Conservation (phyloP, 2,888 invertebrate genomes). For the Onchidella celtica region DNA sequence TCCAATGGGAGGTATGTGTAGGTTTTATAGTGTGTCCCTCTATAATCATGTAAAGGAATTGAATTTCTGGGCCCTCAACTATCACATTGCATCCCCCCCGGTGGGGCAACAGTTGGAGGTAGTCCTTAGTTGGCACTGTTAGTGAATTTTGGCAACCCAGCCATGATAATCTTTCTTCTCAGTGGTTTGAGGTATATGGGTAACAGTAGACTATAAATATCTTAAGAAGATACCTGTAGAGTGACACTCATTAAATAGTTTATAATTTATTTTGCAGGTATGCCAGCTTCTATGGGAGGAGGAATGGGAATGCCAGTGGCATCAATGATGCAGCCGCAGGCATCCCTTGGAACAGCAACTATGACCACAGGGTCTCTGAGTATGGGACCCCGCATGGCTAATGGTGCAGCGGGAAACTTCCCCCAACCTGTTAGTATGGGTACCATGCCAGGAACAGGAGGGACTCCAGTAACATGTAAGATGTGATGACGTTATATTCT, state of each 20-base stretch:
- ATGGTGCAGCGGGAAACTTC: conserved; percentile 55
- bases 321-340: conserved; percentile 60
- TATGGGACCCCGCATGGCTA: conserved; percentile 71
- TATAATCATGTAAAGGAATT: neutral
- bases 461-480: neutral
- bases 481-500: neutral
- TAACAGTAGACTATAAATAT: too few species aligned
- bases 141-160: too few species aligned
- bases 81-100: neutral
- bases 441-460: conserved; percentile 15
- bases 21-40: too few species aligned
- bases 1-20: conserved; percentile 26
- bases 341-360: conserved; percentile 57
- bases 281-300: conserved; percentile 18
- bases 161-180: too few species aligned
- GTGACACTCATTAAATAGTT: too few species aligned
- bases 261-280: conserved; percentile 34
- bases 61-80: too few species aligned
- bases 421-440: conserved; percentile 7
- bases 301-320: conserved; percentile 58
- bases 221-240: too few species aligned
- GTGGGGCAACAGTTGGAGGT: neutral
- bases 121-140: neutral
- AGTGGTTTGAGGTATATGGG: too few species aligned
- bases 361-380: conserved; percentile 66